Conservation (phyloP, 1,140 invertebrate species). For the Drosophila murphyi region DNA sequence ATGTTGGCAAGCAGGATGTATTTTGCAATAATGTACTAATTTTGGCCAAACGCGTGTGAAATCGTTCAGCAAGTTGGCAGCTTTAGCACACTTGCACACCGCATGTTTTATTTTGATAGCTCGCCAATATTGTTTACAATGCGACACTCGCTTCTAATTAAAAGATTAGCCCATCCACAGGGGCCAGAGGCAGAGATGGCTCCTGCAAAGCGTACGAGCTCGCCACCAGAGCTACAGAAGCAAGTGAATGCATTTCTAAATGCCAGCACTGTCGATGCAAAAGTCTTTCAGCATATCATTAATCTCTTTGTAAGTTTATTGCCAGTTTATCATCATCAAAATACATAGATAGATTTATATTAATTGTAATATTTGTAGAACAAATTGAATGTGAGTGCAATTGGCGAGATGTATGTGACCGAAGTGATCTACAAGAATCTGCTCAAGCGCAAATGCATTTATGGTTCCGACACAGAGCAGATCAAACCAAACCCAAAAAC, state of each 20-base stretch:
- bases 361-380: constrained; percentile 66
- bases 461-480: background rate
- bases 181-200: background rate
- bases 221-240: constrained; percentile 84
- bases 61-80: constrained; percentile 26
- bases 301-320: constrained; percentile 42
- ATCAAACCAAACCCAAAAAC: background rate
- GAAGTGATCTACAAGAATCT: constrained; percentile 89
- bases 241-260: constrained; percentile 89
- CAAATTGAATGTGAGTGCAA: background rate
- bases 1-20: constrained; percentile 1
- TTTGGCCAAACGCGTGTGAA: constrained; percentile 11
- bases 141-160: background rate
- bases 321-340: background rate
- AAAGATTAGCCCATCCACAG: background rate
- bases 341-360: constrained; percentile 28
- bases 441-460: constrained; percentile 86
- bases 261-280: constrained; percentile 84
- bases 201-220: constrained; percentile 5
- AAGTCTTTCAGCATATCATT: constrained; percentile 35
- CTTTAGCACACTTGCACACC: background rate
- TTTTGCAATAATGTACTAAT: constrained; percentile 15
- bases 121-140: background rate
- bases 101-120: constrained; percentile 36
- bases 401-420: constrained; percentile 85